These are phyloP conservation scores for Apteryx mantelli DNA, from an alignment of 2,113 vertebrate genomes.

Conservation along the genomic window DNA sequence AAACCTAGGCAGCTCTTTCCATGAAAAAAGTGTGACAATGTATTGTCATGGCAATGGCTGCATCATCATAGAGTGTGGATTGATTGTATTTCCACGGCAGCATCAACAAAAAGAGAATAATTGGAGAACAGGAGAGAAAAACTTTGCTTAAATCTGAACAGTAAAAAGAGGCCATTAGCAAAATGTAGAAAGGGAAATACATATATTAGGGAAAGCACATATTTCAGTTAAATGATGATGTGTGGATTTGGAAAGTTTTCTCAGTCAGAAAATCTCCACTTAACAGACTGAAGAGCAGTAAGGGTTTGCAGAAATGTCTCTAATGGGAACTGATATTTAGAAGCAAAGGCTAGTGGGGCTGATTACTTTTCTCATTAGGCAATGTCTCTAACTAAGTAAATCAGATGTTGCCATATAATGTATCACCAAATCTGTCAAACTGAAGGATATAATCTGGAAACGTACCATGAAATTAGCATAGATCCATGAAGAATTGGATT, in stretches of 20 bases:
- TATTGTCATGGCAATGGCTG: background rate
- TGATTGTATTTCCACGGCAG: background rate
- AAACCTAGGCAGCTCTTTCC: background rate
- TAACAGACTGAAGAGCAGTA: slow-evolving; percentile 26
- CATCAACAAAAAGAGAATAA: slow-evolving; percentile 8
- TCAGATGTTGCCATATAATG: background rate
- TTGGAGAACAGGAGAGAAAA: background rate
- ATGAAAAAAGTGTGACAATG: background rate
- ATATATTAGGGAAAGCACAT: background rate
- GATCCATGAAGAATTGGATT: background rate
- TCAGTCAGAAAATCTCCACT: slow-evolving; percentile 35
- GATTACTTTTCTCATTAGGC: slow-evolving; percentile 58
- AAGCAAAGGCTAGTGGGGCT: slow-evolving; percentile 41
- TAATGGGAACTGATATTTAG: slow-evolving; percentile 45
- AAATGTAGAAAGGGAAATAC: background rate
- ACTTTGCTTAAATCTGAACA: background rate
- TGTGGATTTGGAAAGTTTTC: slow-evolving; percentile 19
- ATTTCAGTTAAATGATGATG: slow-evolving; percentile 3
- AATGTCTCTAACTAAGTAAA: slow-evolving; percentile 18
- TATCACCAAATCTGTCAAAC: slow-evolving; percentile 27
- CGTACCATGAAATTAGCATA: slow-evolving; percentile 45
- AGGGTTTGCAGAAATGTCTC: slow-evolving; percentile 17
- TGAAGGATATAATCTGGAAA: slow-evolving; percentile 15
- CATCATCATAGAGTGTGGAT: background rate
- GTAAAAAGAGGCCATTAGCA: background rate